Evolutionary conservation across 2,888 invertebrate species (phyloP), one percentile per base, ranked within the genome.

Genomic region (Ophioninae sp.): DNA sequence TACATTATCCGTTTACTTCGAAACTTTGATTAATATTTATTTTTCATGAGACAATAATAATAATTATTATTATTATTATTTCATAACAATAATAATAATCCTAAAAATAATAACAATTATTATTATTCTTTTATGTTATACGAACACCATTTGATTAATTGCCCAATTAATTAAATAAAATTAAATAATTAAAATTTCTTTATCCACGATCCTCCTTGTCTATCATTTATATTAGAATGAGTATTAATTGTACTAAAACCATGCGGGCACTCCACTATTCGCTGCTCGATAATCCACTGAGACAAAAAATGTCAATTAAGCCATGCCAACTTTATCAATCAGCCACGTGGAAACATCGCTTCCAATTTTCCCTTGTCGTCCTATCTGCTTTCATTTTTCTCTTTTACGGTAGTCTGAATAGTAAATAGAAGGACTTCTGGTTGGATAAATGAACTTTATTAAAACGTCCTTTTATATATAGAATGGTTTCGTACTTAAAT

Each of bases 401-500:
- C 10, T 23, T 50, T 57, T 2, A 44, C 10, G 23, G 2, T 41
- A 7, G 39, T n/a, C 39, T n/a, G 37, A 20, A 57, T 21, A 30
- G 41, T 50, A 61, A 20, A 50, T 50, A 50, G 17, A 50, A 50
- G 21, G 39, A 3, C 67, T 67, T 79, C 73, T 61, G 50, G 30
- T 61, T 65, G 37, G 44, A 30, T 57, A 37, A 61, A 23, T 44
- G 61, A 59, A 79, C 61, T 79, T 57, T 44, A 79, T 79, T 61
- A 73, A 37, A 73, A 17, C 67, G 17, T 50, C 20, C 44, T 20
- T 50, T 50, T 50, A 50, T 50, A 50, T 50, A 50, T 50, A 50
- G 13, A 17, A 17, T 13, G 50, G 17, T 50, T 50, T 13, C 50
- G 13, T 17, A 17, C 17, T 50, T 13, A 17, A 17, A 3, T 13